phyloP scores from a whole-genome alignment of 2,113 vertebrate genomes.

The Orthonyx spaldingii region DNA sequence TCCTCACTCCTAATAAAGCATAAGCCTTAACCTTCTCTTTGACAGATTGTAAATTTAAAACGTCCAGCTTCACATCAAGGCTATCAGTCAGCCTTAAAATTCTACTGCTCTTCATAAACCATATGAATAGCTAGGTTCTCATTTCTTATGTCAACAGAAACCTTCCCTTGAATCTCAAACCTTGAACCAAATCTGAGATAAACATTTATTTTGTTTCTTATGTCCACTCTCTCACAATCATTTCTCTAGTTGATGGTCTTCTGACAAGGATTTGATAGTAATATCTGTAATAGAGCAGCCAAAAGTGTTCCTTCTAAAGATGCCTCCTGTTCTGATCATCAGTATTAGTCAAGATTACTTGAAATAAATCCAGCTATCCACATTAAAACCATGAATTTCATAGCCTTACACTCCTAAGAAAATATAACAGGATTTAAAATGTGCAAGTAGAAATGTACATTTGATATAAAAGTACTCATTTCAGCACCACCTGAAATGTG shows the following conservation, averaged over 20 bases:
- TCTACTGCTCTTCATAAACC: slow-evolving; percentile 13
- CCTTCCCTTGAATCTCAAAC: slow-evolving; percentile 9
- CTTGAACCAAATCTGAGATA: background rate
- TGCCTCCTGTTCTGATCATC: background rate
- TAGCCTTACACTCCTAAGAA: background rate
- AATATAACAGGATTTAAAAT: background rate
- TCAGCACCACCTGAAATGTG: background rate
- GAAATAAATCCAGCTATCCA: background rate
- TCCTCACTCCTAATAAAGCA: slow-evolving; percentile 3
- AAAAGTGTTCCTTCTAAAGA: background rate
- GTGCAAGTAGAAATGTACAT: background rate
- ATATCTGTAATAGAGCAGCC: background rate
- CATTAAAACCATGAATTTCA: background rate
- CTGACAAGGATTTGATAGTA: background rate
- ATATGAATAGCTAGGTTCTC: background rate
- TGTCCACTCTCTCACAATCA: background rate
- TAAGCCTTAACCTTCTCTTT: slow-evolving; percentile 26
- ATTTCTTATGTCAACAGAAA: slow-evolving; percentile 1
- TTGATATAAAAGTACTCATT: background rate
- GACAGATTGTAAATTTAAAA: slow-evolving; percentile 43
- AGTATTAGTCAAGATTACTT: background rate
- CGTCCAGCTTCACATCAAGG: background rate
- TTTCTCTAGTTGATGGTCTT: background rate
- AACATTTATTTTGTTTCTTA: background rate
- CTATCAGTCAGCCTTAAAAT: slow-evolving; percentile 26